Percentiles rank a stretch among this genome's conserved stretches.
Evolutionary conservation across 2,113 vertebrate species (phyloP).

Genomic region (Nothobranchius furzeri): DNA sequence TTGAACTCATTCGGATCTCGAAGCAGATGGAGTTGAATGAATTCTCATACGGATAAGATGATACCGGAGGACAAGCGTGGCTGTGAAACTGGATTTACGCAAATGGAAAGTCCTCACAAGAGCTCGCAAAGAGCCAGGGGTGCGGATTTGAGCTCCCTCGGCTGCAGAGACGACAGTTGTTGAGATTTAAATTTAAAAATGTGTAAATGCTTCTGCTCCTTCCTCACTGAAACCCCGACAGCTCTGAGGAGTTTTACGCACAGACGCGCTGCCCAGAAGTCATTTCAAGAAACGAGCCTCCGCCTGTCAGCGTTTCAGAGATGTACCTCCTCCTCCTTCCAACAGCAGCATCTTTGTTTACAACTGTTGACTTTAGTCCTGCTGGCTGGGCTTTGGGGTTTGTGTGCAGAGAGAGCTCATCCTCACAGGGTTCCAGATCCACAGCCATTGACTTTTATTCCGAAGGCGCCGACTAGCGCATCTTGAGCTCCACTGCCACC

Average conservation of each 20-base stretch:
- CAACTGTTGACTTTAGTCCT: not conserved
- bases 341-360: not conserved
- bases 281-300: not conserved
- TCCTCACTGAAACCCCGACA: not conserved
- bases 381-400: not conserved
- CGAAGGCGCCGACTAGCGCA: conserved; percentile 70
- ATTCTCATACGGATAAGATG: not conserved
- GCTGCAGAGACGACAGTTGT: not conserved
- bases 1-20: not conserved
- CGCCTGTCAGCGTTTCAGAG: not conserved
- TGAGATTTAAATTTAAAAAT: not conserved
- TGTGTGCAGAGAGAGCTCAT: conserved; percentile 3
- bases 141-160: not conserved
- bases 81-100: not conserved
- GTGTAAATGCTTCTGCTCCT: not conserved
- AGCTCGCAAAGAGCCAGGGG: conserved; percentile 4
- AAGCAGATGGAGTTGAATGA: not conserved
- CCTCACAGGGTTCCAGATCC: conserved; percentile 5
- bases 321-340: not conserved
- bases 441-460: conserved; percentile 40
- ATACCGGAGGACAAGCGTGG: not conserved
- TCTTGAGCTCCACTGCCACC: conserved; percentile 43
- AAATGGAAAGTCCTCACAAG: conserved; percentile 10
- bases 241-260: not conserved
- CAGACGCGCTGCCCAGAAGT: not conserved